These are phyloP conservation scores for Gnathonemus longibarbis DNA, from an alignment of 2,113 vertebrate species.

Conservation along the genomic window DNA sequence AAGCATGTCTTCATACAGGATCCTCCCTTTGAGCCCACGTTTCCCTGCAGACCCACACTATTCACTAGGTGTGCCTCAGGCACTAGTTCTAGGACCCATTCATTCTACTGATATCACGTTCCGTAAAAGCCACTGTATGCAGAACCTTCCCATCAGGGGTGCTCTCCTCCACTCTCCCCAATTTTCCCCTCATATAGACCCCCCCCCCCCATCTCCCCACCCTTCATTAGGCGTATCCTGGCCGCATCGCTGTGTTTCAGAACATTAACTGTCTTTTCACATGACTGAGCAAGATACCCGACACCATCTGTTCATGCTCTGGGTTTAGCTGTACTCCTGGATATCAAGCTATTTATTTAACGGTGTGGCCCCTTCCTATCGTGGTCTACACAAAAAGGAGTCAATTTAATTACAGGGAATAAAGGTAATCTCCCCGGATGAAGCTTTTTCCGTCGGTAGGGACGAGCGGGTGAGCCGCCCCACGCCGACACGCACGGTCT, in stretches of 20 bases:
- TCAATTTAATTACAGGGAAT: slow-evolving; percentile 79
- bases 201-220: neutral
- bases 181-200: slow-evolving; percentile 30
- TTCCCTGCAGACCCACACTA: neutral
- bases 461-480: slow-evolving; percentile 36
- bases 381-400: slow-evolving; percentile 56
- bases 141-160: neutral
- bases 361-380: slow-evolving; percentile 66
- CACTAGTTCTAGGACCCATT: neutral
- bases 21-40: slow-evolving; percentile 31
- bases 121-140: slow-evolving; percentile 13
- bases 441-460: slow-evolving; percentile 52
- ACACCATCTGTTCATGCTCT: slow-evolving; percentile 73
- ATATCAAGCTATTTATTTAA: slow-evolving; percentile 79
- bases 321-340: slow-evolving; percentile 67
- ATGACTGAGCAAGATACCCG: slow-evolving; percentile 72
- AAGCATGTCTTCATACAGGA: slow-evolving; percentile 40
- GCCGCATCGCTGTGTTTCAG: slow-evolving; percentile 63
- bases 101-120: neutral
- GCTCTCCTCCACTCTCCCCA: slow-evolving; percentile 10
- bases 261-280: slow-evolving; percentile 76
- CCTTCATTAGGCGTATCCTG: slow-evolving; percentile 52
- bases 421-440: slow-evolving; percentile 70
- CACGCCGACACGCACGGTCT: slow-evolving; percentile 36
- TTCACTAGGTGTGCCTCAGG: neutral